A percentile compares a stretch with the other conserved stretches of the same genome.
Evolutionary conservation across 1,140 invertebrate genomes (phyloP).

Genomic region (Drosophila leontia): DNA sequence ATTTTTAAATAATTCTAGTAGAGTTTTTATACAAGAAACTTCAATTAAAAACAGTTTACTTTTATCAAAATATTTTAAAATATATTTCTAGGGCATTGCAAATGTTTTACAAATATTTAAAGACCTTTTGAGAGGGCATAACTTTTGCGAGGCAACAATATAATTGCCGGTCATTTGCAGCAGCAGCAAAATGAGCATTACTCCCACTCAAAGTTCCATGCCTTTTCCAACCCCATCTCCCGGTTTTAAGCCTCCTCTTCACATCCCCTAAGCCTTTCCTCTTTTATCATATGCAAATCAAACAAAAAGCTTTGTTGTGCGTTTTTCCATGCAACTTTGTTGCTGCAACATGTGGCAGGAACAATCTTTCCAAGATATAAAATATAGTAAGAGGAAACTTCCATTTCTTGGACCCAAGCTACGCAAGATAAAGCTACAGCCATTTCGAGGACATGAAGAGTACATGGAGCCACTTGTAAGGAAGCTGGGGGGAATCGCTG

Average conservation of each 20-base stretch:
- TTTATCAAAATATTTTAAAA: neutral
- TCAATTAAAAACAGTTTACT: neutral
- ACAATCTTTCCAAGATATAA: conserved; percentile 9
- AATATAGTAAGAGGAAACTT: conserved; percentile 1
- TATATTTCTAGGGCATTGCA: too few relatives aligned
- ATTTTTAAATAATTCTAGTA: neutral
- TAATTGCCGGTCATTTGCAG: conserved; percentile 84
- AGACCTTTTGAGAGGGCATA: neutral
- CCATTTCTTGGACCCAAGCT: conserved; percentile 3
- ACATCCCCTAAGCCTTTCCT: conserved; percentile 26
- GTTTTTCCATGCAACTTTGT: conserved; percentile 57
- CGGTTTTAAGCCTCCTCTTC: neutral
- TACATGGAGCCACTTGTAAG: conserved; percentile 58
- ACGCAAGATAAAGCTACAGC: conserved; percentile 59
- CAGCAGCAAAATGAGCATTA: conserved; percentile 73
- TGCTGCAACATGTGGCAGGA: conserved; percentile 63
- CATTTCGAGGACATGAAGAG: conserved; percentile 8
- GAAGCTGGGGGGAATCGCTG: conserved; percentile 54
- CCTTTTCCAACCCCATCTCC: conserved; percentile 3
- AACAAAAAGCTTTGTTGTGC: conserved; percentile 54
- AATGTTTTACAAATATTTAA: neutral
- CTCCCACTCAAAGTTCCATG: neutral
- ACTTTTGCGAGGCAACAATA: conserved; percentile 52
- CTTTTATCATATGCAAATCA: conserved; percentile 80
- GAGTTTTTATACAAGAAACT: neutral